Evolutionary conservation across 2,888 invertebrate genomes (phyloP).

Genomic region (Incurvaria masculella): DNA sequence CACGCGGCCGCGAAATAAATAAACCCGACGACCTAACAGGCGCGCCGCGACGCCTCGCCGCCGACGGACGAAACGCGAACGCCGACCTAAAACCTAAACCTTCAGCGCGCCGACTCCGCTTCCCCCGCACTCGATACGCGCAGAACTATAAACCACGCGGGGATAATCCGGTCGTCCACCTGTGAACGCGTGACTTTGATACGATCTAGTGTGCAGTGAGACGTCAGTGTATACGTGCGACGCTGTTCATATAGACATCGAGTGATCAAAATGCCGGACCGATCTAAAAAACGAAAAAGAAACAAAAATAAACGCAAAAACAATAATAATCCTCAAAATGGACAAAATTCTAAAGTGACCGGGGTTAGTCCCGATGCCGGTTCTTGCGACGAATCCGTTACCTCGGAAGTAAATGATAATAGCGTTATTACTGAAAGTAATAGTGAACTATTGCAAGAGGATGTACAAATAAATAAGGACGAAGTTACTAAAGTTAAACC

Average conservation of each 20-base stretch:
- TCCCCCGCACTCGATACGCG: conserved; percentile 29
- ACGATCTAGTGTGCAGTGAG: not conserved
- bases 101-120: conserved; percentile 25
- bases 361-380: not conserved
- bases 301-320: conserved; percentile 49
- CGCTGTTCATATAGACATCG: no score
- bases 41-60: conserved; percentile 47
- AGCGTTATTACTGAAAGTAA: not conserved
- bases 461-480: not conserved
- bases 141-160: conserved; percentile 1
- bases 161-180: not conserved
- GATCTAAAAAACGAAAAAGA: conserved; percentile 42
- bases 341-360: conserved; percentile 1
- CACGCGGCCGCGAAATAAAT: conserved; percentile 22
- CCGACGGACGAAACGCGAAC: conserved; percentile 40
- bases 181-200: not conserved
- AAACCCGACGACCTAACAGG: conserved; percentile 36
- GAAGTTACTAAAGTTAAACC: no score
- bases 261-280: conserved; percentile 40
- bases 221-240: not conserved
- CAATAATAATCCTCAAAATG: conserved; percentile 27
- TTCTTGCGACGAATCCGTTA: not conserved
- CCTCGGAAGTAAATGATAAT: not conserved
- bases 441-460: not conserved
- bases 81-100: conserved; percentile 25